A percentile compares a stretch with the other conserved stretches of the same genome.
These are phyloP conservation scores for Nowickia ferox DNA, from an alignment of 2,888 invertebrate genomes.

Conservation along the genomic window DNA sequence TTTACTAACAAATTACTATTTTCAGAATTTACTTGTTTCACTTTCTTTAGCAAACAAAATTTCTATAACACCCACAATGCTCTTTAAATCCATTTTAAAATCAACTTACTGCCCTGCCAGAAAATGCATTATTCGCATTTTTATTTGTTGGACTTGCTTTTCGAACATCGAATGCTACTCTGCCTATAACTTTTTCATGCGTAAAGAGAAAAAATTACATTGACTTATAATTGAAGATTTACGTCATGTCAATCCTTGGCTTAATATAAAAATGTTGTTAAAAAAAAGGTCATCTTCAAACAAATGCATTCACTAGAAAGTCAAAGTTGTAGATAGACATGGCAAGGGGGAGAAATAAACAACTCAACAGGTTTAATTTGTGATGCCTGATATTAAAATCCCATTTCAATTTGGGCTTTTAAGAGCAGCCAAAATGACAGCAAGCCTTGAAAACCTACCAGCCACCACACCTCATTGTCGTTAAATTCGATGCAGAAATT, in stretches of 20 bases:
- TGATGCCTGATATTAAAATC: conserved; percentile 53
- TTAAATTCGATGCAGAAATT: conserved; percentile 11
- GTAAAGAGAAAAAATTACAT: not conserved
- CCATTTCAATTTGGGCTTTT: conserved; percentile 41
- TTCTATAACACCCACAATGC: not conserved
- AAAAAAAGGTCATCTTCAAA: not conserved
- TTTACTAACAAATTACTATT: too few relatives aligned
- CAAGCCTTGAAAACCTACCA: not conserved
- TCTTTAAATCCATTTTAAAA: not conserved
- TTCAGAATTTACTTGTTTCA: too few relatives aligned
- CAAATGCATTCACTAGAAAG: not conserved
- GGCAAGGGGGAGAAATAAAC: not conserved
- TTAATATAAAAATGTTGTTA: conserved; percentile 18
- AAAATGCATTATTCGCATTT: too few relatives aligned
- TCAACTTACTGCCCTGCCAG: too few relatives aligned
- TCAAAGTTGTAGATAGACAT: not conserved
- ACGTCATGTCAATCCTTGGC: conserved; percentile 28
- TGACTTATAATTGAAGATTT: conserved; percentile 34
- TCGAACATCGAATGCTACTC: not conserved
- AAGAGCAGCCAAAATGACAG: not conserved
- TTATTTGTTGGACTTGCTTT: too few relatives aligned
- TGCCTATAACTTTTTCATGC: not conserved
- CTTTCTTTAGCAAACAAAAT: too few relatives aligned
- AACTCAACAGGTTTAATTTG: conserved; percentile 55
- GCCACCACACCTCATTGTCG: not conserved